Base-by-base conservation (phyloP, 2,797 vertebrate genomes). In the Crocidura indochinensis region DNA sequence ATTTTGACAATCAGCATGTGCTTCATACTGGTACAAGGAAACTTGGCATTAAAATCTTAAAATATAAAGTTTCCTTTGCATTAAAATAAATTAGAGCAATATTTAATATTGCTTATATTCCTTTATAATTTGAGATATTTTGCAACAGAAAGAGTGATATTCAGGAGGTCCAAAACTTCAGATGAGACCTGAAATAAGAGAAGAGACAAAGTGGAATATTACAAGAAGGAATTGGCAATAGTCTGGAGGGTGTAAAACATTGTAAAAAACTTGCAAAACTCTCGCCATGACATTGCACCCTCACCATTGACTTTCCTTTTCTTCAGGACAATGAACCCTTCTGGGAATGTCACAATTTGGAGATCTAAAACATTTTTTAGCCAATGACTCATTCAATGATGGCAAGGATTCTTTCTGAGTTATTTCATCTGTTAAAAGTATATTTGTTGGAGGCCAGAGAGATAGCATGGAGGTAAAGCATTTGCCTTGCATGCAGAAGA, bases 381-480 rank as follows among this genome's bases (percentile, higher is more conserved):
- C n/a, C 56, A 92, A 8, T 44, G 26, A 6, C 38, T 22, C 19
- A 27, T 46, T 88, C 64, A 71, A 8, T 26, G 73, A 69, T n/a
- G 53, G 12, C 12, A 84, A 20, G n/a, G 4, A 24, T 71, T 11
- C 9, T 4, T 12, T 85, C 24, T 62, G 10, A 46, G 26, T 81
- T 83, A 49, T 75, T 71, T 95, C 74, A 67, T 29, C 84, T 8
- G 4, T 91, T 84, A 86, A 83, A 74, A 69, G 31, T 67, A n/a
- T 64, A 44, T 84, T 74, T 75, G 14, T 38, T 69, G 29, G n/a
- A n/a, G n/a, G n/a, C n/a, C n/a, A n/a, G n/a, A n/a, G n/a, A n/a
- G n/a, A n/a, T n/a, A n/a, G n/a, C n/a, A n/a, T n/a, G n/a, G n/a
- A n/a, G n/a, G n/a, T n/a, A n/a, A n/a, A n/a, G n/a, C n/a, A n/a